Conservation (phyloP, 2,113 vertebrate species). For the Chelonoidis abingdonii region DNA sequence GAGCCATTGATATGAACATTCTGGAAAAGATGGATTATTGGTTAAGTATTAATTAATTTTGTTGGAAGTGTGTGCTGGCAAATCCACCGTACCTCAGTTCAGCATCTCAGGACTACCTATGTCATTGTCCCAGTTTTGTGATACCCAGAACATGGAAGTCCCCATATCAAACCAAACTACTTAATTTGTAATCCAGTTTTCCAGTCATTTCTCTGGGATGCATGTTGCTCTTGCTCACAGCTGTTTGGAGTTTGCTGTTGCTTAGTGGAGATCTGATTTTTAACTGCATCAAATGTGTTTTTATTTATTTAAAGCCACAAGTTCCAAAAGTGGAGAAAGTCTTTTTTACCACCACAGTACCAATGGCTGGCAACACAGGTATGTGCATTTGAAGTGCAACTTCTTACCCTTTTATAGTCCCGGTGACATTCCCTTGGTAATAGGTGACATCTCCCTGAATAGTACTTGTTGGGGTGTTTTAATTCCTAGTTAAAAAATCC, state of each 20-base stretch:
- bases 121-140: not conserved
- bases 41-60: not conserved
- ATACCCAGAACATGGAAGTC: not conserved
- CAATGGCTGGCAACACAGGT: conserved; percentile 93
- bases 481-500: not conserved
- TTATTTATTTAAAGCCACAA: conserved; percentile 78
- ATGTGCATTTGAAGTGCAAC: conserved; percentile 32
- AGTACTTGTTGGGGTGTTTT: not conserved
- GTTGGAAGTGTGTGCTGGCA: not conserved
- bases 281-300: conserved; percentile 2
- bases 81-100: not conserved
- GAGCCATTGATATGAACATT: not conserved
- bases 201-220: not conserved
- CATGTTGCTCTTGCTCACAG: not conserved
- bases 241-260: not conserved
- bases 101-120: not conserved
- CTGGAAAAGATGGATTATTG: not conserved
- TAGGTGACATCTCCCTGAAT: no score
- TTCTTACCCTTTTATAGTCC: not conserved
- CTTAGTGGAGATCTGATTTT: not conserved
- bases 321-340: conserved; percentile 96
- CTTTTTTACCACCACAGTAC: conserved; percentile 97
- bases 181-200: not conserved
- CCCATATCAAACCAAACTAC: not conserved
- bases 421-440: not conserved